Evolutionary conservation across 35 echinoderm and acorn worm species (phyloP).

Genomic region (Lytechinus variegatus): DNA sequence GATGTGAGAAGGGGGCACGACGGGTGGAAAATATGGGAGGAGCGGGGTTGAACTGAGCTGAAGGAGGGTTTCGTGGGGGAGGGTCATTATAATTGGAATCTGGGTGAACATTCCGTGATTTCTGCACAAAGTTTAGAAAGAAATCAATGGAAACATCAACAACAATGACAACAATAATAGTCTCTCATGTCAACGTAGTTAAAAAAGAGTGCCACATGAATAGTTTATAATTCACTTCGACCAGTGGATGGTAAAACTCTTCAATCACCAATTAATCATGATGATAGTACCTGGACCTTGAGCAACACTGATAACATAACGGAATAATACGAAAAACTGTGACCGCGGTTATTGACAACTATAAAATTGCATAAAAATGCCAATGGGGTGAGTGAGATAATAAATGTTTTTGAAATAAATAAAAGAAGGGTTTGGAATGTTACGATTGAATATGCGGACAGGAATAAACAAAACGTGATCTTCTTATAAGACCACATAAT

Average conservation of each 20-base stretch:
- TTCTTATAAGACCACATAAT: not conserved
- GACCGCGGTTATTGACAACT: not conserved
- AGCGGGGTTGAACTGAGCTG: not conserved
- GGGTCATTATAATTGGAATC: not conserved
- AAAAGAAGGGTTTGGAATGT: not conserved
- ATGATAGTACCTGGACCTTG: no score
- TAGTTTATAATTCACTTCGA: no score
- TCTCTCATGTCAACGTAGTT: no score
- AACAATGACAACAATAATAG: no score
- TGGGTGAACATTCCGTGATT: no score
- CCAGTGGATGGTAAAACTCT: no score
- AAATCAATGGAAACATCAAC: no score
- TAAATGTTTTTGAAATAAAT: not conserved
- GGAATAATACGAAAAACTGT: not conserved
- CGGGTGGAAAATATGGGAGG: not conserved
- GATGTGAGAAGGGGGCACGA: not conserved
- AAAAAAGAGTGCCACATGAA: no score
- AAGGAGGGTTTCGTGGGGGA: not conserved
- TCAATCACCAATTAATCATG: no score
- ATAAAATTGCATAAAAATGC: not conserved
- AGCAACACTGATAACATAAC: not conserved
- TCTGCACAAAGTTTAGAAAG: no score
- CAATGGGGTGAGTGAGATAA: not conserved
- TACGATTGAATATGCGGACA: not conserved
- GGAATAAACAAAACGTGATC: not conserved